These are phyloP conservation scores for Andrena hattorfiana DNA, from an alignment of 2,888 invertebrate species.

Conservation along the genomic window DNA sequence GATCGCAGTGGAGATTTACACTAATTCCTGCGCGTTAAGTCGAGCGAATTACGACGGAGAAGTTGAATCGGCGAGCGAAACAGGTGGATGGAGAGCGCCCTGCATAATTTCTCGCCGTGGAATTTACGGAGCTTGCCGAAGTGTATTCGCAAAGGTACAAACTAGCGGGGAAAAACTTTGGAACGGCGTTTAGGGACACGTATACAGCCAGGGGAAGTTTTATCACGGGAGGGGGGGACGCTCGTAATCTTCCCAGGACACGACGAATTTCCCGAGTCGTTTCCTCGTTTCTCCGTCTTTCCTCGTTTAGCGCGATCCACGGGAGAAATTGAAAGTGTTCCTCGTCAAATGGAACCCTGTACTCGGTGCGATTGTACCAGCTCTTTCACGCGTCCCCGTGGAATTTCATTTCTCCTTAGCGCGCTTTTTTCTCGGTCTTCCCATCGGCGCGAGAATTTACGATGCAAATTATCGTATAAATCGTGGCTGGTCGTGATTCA, in stretches of 20 bases:
- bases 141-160: constrained; percentile 5
- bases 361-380: too few species aligned
- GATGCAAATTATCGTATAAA: constrained; percentile 43
- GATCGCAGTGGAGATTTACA: not conserved
- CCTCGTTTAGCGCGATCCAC: not conserved
- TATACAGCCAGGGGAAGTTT: constrained; percentile 45
- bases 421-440: not conserved
- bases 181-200: constrained; percentile 17
- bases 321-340: constrained; percentile 21
- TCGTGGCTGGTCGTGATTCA: constrained; percentile 27
- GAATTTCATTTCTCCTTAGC: not conserved
- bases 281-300: not conserved
- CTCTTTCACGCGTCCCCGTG: not conserved
- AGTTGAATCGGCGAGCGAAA: not conserved
- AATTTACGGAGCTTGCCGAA: not conserved
- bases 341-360: not conserved
- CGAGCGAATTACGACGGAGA: not conserved
- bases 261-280: constrained; percentile 7
- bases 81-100: not conserved
- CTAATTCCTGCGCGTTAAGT: not conserved
- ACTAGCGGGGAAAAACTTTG: constrained; percentile 4
- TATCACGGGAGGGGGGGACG: constrained; percentile 25
- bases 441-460: constrained; percentile 17
- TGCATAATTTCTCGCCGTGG: not conserved
- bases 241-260: constrained; percentile 23